Evolutionary conservation across 2,113 vertebrate genomes (phyloP).

Genomic region (Prunella himalayana): DNA sequence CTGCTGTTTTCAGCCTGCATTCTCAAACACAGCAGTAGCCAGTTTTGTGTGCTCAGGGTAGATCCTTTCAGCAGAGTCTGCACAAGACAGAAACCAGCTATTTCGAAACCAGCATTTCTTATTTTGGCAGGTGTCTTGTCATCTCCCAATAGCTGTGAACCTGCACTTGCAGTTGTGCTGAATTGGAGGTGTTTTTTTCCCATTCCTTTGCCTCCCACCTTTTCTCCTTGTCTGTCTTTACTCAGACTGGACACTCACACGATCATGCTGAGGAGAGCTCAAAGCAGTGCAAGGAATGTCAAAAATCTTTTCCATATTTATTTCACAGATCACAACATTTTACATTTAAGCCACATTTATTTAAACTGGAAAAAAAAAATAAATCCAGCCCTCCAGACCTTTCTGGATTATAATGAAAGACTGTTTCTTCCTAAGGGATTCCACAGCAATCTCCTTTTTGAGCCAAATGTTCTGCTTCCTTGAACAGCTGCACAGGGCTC

Average conservation of each 20-base stretch:
- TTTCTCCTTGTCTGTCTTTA: not conserved
- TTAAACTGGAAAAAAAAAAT: not conserved
- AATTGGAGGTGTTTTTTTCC: not conserved
- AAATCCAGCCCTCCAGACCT: not conserved
- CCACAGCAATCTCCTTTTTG: not conserved
- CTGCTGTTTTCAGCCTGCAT: not conserved
- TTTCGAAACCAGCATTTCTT: not conserved
- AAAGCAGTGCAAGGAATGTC: not conserved
- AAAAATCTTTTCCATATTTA: not conserved
- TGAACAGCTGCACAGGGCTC: not conserved
- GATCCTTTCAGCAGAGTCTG: not conserved
- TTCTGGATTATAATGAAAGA: not conserved
- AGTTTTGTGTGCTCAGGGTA: not conserved
- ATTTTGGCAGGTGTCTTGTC: not conserved
- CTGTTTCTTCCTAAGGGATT: not conserved
- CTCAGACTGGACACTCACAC: not conserved
- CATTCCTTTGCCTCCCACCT: not conserved
- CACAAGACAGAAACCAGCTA: not conserved
- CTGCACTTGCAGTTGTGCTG: not conserved
- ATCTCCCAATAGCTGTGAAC: not conserved
- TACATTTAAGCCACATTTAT: not conserved
- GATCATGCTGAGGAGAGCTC: not conserved
- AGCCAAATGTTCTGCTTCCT: not conserved
- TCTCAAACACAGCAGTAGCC: not conserved
- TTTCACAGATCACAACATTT: not conserved